Base-by-base conservation (phyloP, 1,140 invertebrate genomes). In the Drosophila rhopaloa region DNA sequence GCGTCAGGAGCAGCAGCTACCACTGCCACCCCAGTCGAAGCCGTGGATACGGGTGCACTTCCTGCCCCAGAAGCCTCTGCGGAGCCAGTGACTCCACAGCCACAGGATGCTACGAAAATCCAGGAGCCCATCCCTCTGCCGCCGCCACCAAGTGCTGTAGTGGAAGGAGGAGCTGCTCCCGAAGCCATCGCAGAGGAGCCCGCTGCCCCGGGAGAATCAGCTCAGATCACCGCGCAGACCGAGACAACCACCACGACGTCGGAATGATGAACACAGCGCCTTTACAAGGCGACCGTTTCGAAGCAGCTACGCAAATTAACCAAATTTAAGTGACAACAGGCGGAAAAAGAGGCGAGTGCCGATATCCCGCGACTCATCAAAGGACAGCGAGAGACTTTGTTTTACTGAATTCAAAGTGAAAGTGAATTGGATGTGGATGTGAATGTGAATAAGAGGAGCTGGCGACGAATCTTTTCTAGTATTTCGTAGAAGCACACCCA, bases 111-210 rank as follows among this genome's bases (percentile, higher is more conserved):
- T 29, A 89, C 84, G n/a, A 89, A 91, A 57, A 81, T 79, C 7
- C 83, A 90, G 55, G 81, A 89, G 50, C 74, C 90, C 46, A 92
- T 92, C 57, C 91, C 91, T 27, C 71, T 92, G 68, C 91, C 91
- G 53, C 73, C 91, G 19, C 91, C 91, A 53, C 70, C 81, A 29
- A 82, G 44, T 58, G 62, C 59, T 19, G 57, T 16, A 8, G 59
- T 16, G 2, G 72, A 59, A 9, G 43, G n/a, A 8, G 11, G 55
- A 14, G 16, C 59, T 14, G 40, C 47, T 37, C 29, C 47, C 10
- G 44, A 38, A 1, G 13, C 46, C 5, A 8, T 35, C 10, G 16
- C 8, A 14, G 48, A 44, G 13, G 35, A 63, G 16, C 19, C 60
- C 13, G 7, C 53, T 6, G 32, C 77, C 13, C 40, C 54, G 2